phyloP scores from a whole-genome alignment of 2,888 invertebrate species.

The Eulithis testata region DNA sequence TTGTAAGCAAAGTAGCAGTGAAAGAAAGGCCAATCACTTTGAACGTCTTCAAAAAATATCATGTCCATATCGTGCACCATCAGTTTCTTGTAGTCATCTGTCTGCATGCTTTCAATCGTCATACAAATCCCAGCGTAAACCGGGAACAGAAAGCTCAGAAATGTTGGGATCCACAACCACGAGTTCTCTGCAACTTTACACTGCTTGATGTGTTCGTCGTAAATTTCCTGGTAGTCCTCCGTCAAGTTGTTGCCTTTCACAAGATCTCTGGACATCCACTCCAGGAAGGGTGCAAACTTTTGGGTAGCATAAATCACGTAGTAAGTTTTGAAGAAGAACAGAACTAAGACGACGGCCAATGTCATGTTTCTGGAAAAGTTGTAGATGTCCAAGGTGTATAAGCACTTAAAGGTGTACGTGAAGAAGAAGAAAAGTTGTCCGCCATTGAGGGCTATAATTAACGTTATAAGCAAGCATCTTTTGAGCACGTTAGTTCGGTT shows the following conservation, averaged over 20 bases:
- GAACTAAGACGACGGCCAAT: slow-evolving; percentile 52
- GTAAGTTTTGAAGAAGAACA: slow-evolving; percentile 67
- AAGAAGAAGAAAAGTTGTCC: slow-evolving; percentile 62
- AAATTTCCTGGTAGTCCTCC: slow-evolving; percentile 59
- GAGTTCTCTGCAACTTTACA: slow-evolving; percentile 56
- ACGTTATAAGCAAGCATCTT: slow-evolving; percentile 45
- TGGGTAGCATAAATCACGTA: slow-evolving; percentile 57
- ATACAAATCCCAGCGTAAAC: slow-evolving; percentile 58
- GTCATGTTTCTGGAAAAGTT: slow-evolving; percentile 65
- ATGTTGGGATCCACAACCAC: slow-evolving; percentile 61
- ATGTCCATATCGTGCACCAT: slow-evolving; percentile 72
- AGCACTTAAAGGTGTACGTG: slow-evolving; percentile 56
- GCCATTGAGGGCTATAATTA: slow-evolving; percentile 49
- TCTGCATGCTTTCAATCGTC: slow-evolving; percentile 57
- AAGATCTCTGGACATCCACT: slow-evolving; percentile 60
- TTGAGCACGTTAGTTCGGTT: slow-evolving; percentile 53
- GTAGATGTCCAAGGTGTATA: slow-evolving; percentile 54
- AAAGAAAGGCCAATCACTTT: slow-evolving; percentile 65
- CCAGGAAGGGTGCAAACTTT: slow-evolving; percentile 54
- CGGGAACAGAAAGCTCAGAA: slow-evolving; percentile 61
- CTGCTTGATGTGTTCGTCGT: slow-evolving; percentile 55
- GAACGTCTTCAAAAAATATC: slow-evolving; percentile 60
- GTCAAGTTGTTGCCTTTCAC: slow-evolving; percentile 58
- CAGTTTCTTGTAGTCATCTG: slow-evolving; percentile 53
- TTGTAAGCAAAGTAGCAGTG: slow-evolving; percentile 64